Evolutionary conservation across 2,888 invertebrate genomes (phyloP), one percentile per base, ranked within the genome.

Genomic region (Pegoplata infirma): DNA sequence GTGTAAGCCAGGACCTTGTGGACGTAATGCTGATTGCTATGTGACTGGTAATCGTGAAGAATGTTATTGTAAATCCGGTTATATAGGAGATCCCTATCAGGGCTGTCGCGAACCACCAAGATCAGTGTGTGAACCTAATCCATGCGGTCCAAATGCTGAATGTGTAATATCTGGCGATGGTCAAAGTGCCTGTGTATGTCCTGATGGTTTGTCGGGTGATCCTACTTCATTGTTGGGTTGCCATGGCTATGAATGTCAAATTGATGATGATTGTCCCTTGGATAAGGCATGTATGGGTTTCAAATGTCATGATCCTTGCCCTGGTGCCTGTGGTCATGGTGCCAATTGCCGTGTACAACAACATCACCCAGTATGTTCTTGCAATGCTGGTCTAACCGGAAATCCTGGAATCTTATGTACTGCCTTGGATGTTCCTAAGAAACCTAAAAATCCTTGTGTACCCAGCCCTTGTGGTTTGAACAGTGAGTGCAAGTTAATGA

Each of bases 1-100:
- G 8, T 96, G 96, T 84, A 92, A 92, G 87, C 96, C 96, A 8
- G 96, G 96, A 8, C 95, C 95, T 1, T 96, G 96, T 89, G 96
- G 96, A 23, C 89, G 90, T 16, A 95, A 96, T 87, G 93, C 96
- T 8, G 95, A 96, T 86, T 97, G 96, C 86, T 96, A 96, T 85
- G 94, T 96, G 5, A 92, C 94, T 55, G 93, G 94, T 72, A 95
- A 95, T 84, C 93, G 93, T 84, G 96, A 97, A 88, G 93, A 94
- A 88, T 97, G 97, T 88, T 96, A 93, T 88, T 97, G 97, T 84
- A 93, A 92, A 86, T 87, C 91, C 55, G 95, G 94, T 23, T 95
- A 91, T 87, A 91, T 91, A 49, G 97, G 96, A 16, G 95, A 97
- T 90, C 94, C 96, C 4, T 95, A 95, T 84, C 91, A 92, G 25